These are phyloP conservation scores for Sericinus montela DNA, from an alignment of 2,888 invertebrate genomes.

Conservation along the genomic window DNA sequence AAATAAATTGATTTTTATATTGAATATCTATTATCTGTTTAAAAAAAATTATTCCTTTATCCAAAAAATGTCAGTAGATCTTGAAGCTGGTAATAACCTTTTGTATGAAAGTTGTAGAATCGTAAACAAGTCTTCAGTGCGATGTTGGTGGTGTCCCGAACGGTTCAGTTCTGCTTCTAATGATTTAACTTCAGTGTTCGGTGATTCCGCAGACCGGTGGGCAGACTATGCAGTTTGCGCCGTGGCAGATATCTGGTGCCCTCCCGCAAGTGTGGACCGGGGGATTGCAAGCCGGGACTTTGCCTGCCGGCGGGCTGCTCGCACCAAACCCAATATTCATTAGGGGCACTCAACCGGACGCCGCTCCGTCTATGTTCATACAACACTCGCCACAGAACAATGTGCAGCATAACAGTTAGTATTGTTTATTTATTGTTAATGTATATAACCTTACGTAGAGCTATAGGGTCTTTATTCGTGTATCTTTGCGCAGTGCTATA, in stretches of 20 bases:
- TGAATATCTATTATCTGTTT: too few species aligned
- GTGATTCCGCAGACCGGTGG: conserved; percentile 71
- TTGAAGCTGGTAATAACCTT: too few species aligned
- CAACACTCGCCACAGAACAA: conserved; percentile 85
- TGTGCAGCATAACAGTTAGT: conserved; percentile 69
- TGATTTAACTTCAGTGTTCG: conserved; percentile 15
- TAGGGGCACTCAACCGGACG: conserved; percentile 87
- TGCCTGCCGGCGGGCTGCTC: conserved; percentile 81
- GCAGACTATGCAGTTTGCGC: conserved; percentile 88
- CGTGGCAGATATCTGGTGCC: conserved; percentile 87
- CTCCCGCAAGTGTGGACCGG: conserved; percentile 88
- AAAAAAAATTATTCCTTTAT: too few species aligned
- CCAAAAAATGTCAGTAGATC: too few species aligned
- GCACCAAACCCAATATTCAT: conserved; percentile 91
- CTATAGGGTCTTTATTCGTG: too few species aligned
- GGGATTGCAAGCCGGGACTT: conserved; percentile 82
- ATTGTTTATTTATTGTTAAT: conserved; percentile 24
- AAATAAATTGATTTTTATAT: too few species aligned
- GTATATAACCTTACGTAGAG: too few species aligned
- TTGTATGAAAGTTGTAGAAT: too few species aligned
- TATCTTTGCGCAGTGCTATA: too few species aligned
- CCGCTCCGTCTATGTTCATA: conserved; percentile 86
- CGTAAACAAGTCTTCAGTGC: neutral
- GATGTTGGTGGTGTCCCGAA: neutral
- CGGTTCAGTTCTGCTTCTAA: conserved; percentile 9